These are phyloP conservation scores for Gymnocheta viridis DNA, from an alignment of 2,888 invertebrate genomes.

Conservation along the genomic window DNA sequence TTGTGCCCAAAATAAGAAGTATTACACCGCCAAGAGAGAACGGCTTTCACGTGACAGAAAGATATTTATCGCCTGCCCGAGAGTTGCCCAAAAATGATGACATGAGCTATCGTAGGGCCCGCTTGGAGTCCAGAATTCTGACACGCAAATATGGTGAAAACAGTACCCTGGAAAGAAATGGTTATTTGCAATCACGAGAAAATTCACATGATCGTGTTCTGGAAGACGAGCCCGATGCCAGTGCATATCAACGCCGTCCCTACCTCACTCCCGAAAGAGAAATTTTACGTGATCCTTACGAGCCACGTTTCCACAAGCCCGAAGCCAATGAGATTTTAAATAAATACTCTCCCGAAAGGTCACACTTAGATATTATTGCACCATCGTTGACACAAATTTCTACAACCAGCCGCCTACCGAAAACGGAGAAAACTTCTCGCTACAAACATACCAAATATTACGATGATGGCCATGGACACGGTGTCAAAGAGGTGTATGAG, in stretches of 20 bases:
- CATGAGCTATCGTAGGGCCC: slow-evolving; percentile 88
- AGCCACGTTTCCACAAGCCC: slow-evolving; percentile 77
- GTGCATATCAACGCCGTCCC: slow-evolving; percentile 63
- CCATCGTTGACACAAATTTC: slow-evolving; percentile 69
- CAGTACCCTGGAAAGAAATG: slow-evolving; percentile 82
- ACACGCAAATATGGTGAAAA: slow-evolving; percentile 83
- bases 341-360: slow-evolving; percentile 78
- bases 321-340: slow-evolving; percentile 76
- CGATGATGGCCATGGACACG: slow-evolving; percentile 82
- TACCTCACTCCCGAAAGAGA: slow-evolving; percentile 76
- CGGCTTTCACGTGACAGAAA: slow-evolving; percentile 78
- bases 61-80: slow-evolving; percentile 83
- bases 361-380: slow-evolving; percentile 77
- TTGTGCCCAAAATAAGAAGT: slow-evolving; percentile 85
- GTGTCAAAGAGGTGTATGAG: slow-evolving; percentile 83
- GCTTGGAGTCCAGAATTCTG: slow-evolving; percentile 89
- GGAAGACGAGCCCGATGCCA: slow-evolving; percentile 77
- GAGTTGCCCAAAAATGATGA: slow-evolving; percentile 77
- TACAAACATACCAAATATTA: slow-evolving; percentile 80
- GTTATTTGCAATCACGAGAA: slow-evolving; percentile 77
- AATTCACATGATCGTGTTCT: slow-evolving; percentile 83
- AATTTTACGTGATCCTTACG: slow-evolving; percentile 63
- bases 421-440: slow-evolving; percentile 77
- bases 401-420: slow-evolving; percentile 72
- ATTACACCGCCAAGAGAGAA: slow-evolving; percentile 82